These are phyloP conservation scores for Enteromius radiatus DNA, from an alignment of 2,797 vertebrate species.

Conservation along the genomic window DNA sequence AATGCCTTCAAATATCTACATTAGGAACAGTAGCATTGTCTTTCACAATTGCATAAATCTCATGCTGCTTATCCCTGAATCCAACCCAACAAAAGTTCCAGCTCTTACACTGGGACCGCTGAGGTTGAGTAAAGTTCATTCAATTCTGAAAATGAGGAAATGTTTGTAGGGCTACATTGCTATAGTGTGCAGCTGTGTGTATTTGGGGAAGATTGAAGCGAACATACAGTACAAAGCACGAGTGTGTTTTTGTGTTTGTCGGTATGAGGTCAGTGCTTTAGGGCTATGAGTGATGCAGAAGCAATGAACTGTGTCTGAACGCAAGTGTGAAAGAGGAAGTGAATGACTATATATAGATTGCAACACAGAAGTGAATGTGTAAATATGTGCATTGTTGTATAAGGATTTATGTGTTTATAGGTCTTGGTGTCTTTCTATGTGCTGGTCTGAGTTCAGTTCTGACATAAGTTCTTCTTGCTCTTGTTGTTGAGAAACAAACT, in stretches of 20 bases:
- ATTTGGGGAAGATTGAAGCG: neutral
- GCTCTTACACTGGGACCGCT: constrained; percentile 4
- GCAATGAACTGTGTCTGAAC: neutral
- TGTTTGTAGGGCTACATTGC: constrained; percentile 17
- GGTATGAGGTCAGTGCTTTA: constrained; percentile 20
- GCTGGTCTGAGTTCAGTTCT: constrained; percentile 64
- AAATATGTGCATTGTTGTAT: neutral
- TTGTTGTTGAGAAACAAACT: constrained; percentile 76
- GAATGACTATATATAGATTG: neutral
- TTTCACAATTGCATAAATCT: constrained; percentile 79
- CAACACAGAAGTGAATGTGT: constrained; percentile 3
- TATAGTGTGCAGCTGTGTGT: constrained; percentile 20
- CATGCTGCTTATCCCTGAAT: constrained; percentile 78
- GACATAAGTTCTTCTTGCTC: constrained; percentile 59
- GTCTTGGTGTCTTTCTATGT: constrained; percentile 76
- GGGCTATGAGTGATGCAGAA: constrained; percentile 17
- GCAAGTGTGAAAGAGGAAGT: constrained; percentile 17
- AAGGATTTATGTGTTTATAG: constrained; percentile 67
- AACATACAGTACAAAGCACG: neutral
- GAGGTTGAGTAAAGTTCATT: constrained; percentile 56
- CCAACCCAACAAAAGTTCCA: constrained; percentile 49
- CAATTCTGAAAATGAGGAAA: constrained; percentile 20
- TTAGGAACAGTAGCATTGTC: constrained; percentile 56
- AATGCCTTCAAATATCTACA: constrained; percentile 56
- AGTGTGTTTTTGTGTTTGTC: constrained; percentile 9